These are phyloP conservation scores for Drosophila macrothrix DNA, from an alignment of 2,888 invertebrate species.

Conservation along the genomic window DNA sequence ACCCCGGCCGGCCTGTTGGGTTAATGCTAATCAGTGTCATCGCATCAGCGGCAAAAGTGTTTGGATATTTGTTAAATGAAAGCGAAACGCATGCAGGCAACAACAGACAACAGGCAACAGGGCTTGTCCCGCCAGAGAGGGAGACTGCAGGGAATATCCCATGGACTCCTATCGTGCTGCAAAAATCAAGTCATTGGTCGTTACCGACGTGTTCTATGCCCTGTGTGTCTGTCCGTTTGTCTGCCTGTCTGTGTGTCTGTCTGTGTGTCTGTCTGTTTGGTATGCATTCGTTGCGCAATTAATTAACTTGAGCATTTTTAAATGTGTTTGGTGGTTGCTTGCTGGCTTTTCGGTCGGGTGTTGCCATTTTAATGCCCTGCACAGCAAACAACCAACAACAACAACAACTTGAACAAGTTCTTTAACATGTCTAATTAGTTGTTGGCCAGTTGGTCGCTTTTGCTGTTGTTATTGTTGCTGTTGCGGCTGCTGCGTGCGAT, in stretches of 20 bases:
- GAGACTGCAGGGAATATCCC: not conserved
- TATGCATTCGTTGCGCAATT: slow-evolving; percentile 73
- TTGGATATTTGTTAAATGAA: slow-evolving; percentile 81
- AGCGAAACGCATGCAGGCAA: slow-evolving; percentile 68
- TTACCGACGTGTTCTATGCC: slow-evolving; percentile 45
- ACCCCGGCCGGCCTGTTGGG: slow-evolving; percentile 41
- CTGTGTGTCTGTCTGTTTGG: slow-evolving; percentile 12
- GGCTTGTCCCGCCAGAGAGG: not conserved
- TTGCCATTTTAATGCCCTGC: slow-evolving; percentile 72
- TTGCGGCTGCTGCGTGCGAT: slow-evolving; percentile 61
- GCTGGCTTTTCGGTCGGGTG: slow-evolving; percentile 61
- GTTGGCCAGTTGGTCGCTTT: slow-evolving; percentile 56
- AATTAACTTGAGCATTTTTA: slow-evolving; percentile 79
- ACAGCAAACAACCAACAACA: slow-evolving; percentile 31
- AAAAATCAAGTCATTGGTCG: slow-evolving; percentile 75
- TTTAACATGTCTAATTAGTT: slow-evolving; percentile 84
- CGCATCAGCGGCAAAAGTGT: slow-evolving; percentile 78
- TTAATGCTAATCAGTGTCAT: slow-evolving; percentile 71
- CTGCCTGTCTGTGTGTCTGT: not conserved
- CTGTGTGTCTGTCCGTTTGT: not conserved
- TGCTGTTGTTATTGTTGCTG: slow-evolving; percentile 35
- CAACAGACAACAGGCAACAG: slow-evolving; percentile 3
- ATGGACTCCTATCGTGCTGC: slow-evolving; percentile 59
- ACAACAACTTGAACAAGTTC: slow-evolving; percentile 71
- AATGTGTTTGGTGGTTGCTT: slow-evolving; percentile 68